phyloP scores from a whole-genome alignment of 1,140 invertebrate genomes.

The Cheumatopsyche charites region DNA sequence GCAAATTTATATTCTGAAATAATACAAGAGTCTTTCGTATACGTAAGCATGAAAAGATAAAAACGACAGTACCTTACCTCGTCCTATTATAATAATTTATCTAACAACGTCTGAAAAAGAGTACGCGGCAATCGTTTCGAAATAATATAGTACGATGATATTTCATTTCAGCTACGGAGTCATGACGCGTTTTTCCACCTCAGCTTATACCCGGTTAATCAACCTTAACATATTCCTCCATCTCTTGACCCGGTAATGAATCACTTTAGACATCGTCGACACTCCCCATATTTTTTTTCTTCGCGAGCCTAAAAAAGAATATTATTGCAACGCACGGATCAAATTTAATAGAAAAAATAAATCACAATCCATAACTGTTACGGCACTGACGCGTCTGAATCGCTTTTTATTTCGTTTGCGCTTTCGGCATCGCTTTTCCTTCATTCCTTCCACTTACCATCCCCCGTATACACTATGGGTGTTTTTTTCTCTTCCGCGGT shows the following conservation, averaged over 20 bases:
- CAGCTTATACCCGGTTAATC: neutral
- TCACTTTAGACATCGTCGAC: neutral
- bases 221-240: neutral
- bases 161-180: neutral
- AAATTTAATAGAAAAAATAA: too few relatives aligned
- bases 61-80: too few relatives aligned
- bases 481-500: neutral
- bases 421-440: neutral
- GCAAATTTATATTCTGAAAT: too few relatives aligned
- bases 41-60: too few relatives aligned
- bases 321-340: too few relatives aligned
- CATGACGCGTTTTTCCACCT: conserved; percentile 14
- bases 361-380: too few relatives aligned
- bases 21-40: too few relatives aligned
- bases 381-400: too few relatives aligned
- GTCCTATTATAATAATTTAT: neutral
- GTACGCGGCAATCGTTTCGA: neutral
- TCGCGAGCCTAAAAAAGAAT: too few relatives aligned
- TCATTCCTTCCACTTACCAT: neutral
- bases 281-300: too few relatives aligned
- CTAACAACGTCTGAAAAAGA: too few relatives aligned
- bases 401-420: neutral
- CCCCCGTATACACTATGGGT: neutral
- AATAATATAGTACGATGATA: conserved; percentile 16
- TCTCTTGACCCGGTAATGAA: conserved; percentile 17